Evolutionary conservation across 2,888 invertebrate genomes (phyloP).

Genomic region (Labia minor): DNA sequence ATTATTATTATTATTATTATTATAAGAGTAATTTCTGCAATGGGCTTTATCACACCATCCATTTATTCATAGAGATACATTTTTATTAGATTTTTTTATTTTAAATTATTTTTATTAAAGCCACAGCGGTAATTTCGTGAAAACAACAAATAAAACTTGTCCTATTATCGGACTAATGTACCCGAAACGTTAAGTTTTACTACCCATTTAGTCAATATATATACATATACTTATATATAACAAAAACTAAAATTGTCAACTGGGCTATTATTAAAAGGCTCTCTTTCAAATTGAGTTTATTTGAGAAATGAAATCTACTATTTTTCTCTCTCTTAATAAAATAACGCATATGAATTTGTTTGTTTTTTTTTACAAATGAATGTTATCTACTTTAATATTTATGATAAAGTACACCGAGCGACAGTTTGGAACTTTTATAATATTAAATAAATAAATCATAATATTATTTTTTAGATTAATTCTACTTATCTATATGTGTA

Average conservation of each 20-base stretch:
- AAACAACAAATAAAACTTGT: conserved; percentile 13
- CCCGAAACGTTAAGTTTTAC: conserved; percentile 13
- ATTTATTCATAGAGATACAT: conserved; percentile 7
- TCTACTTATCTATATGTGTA: too few relatives aligned
- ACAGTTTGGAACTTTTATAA: too few relatives aligned
- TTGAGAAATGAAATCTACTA: not conserved
- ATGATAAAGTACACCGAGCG: too few relatives aligned
- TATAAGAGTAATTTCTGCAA: not conserved
- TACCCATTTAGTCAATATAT: not conserved
- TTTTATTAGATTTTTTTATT: conserved; percentile 13
- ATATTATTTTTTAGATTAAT: too few relatives aligned
- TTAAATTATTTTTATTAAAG: conserved; percentile 5
- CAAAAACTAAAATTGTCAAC: not conserved
- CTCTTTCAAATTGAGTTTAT: not conserved
- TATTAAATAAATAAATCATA: too few relatives aligned
- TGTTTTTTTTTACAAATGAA: too few relatives aligned
- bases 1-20: too few relatives aligned
- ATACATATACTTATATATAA: too few relatives aligned
- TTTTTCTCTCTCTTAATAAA: too few relatives aligned
- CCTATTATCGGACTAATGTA: conserved; percentile 2
- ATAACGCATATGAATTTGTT: too few relatives aligned
- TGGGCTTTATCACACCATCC: conserved; percentile 2
- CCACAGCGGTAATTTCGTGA: not conserved
- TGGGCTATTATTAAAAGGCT: not conserved
- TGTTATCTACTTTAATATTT: too few relatives aligned